Evolutionary conservation across 2,797 vertebrate species (phyloP).

Genomic region (Silurus lanzhouensis): DNA sequence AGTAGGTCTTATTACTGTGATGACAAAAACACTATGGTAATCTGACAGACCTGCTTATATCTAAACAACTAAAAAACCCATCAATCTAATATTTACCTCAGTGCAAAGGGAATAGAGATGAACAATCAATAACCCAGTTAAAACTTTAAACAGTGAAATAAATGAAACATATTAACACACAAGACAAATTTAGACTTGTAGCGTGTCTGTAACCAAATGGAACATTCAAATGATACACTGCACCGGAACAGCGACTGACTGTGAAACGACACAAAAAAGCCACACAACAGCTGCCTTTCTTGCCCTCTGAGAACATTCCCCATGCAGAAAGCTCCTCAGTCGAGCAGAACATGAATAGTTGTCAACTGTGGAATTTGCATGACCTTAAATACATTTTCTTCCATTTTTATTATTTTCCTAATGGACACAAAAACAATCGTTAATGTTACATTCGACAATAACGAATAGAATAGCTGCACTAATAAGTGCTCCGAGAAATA

Average conservation of each 20-base stretch:
- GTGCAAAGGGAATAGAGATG: background rate
- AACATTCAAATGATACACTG: constrained; percentile 33
- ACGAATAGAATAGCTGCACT: background rate
- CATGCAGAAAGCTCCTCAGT: constrained; percentile 24
- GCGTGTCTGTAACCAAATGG: constrained; percentile 34
- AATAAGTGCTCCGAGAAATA: too few relatives aligned
- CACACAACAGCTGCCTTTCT: constrained; percentile 40
- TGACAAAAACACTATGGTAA: background rate
- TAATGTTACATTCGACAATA: background rate
- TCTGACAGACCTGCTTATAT: background rate
- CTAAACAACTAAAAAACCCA: background rate
- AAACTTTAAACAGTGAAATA: background rate
- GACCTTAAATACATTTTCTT: background rate
- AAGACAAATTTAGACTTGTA: constrained; percentile 30
- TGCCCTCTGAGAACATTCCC: constrained; percentile 32
- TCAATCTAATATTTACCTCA: background rate
- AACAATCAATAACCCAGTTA: background rate
- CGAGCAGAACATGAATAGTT: constrained; percentile 32
- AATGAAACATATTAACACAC: background rate
- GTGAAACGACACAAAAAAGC: constrained; percentile 20
- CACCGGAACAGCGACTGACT: constrained; percentile 28
- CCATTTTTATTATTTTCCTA: background rate
- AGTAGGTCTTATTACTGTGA: background rate
- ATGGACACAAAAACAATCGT: background rate
- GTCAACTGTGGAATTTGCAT: background rate